These are phyloP conservation scores for Oncopodura yosiiana DNA, from an alignment of 1,140 invertebrate genomes.

Conservation along the genomic window DNA sequence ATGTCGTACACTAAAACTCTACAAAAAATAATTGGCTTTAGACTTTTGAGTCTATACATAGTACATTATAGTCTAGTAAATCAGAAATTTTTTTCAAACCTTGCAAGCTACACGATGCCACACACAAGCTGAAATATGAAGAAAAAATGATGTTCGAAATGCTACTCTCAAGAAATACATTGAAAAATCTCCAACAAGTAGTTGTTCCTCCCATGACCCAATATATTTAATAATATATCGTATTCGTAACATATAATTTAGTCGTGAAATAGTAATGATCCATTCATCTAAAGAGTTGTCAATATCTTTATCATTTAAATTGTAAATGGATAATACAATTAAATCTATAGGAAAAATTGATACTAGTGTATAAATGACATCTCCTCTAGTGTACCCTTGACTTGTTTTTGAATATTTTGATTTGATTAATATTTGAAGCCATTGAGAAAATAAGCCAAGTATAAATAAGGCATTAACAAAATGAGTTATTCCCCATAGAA, in stretches of 20 bases:
- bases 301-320: conserved; percentile 11
- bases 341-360: conserved; percentile 25
- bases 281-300: not conserved
- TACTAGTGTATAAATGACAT: conserved; percentile 21
- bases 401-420: conserved; percentile 28
- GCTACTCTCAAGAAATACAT: conserved; percentile 23
- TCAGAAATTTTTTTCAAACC: not conserved
- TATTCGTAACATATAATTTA: conserved; percentile 29
- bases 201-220: conserved; percentile 10
- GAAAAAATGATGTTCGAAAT: conserved; percentile 15
- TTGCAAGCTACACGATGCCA: conserved; percentile 30
- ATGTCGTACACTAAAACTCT: conserved; percentile 18
- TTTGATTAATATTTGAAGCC: conserved; percentile 25
- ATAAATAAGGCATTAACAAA: conserved; percentile 25
- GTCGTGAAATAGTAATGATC: conserved; percentile 15
- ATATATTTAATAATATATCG: conserved; percentile 17
- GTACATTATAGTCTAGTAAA: too few species aligned
- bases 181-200: conserved; percentile 18
- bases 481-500: conserved; percentile 24
- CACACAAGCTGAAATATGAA: conserved; percentile 26
- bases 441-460: conserved; percentile 17
- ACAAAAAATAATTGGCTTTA: conserved; percentile 2
- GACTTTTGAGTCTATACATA: too few species aligned
- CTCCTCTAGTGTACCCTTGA: conserved; percentile 23
- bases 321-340: conserved; percentile 23